Conservation (phyloP, 1,140 invertebrate species). For the Periplaneta americana region DNA sequence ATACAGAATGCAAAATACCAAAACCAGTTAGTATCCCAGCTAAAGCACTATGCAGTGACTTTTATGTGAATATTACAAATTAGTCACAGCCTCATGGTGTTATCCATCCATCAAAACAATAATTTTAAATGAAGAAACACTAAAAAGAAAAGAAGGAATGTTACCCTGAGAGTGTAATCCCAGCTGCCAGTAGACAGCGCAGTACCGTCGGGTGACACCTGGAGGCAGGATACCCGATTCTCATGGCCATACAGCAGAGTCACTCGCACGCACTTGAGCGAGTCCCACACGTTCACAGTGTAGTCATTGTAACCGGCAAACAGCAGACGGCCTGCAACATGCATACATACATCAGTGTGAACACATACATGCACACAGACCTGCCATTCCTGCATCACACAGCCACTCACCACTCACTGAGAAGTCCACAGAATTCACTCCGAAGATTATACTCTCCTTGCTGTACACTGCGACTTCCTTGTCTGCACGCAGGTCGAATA, state of each 20-base stretch:
- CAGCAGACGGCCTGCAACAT: constrained; percentile 70
- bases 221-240: constrained; percentile 91
- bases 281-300: constrained; percentile 98
- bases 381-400: neutral
- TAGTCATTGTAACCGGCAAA: constrained; percentile 99
- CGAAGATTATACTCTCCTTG: constrained; percentile 98
- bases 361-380: neutral
- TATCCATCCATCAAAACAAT: no score
- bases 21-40: no score
- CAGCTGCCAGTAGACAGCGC: constrained; percentile 96
- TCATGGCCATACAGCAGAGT: constrained; percentile 96
- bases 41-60: no score
- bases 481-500: constrained; percentile 97
- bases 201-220: constrained; percentile 96
- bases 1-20: no score
- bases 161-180: constrained; percentile 91
- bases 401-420: constrained; percentile 78
- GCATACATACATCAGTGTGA: constrained; percentile 2
- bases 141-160: neutral
- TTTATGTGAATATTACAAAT: no score
- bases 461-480: constrained; percentile 94
- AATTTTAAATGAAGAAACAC: no score
- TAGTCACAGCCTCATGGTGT: no score
- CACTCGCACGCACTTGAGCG: constrained; percentile 86
- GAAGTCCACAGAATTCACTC: constrained; percentile 96